These are phyloP conservation scores for Callospermophilus lateralis DNA, from an alignment of 2,113 vertebrate genomes.

Conservation along the genomic window DNA sequence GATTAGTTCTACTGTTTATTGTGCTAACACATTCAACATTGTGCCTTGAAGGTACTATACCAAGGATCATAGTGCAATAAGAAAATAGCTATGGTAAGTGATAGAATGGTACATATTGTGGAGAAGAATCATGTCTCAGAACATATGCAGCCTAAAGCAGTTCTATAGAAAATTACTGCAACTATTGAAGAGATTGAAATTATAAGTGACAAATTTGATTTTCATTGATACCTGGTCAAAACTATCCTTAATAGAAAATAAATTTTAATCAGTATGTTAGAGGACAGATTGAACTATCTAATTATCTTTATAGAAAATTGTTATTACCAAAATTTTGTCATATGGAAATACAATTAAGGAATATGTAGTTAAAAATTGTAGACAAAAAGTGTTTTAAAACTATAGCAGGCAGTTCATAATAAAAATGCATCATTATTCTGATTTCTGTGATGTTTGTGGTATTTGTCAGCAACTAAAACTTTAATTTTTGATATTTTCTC, in stretches of 20 bases:
- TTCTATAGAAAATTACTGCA: neutral
- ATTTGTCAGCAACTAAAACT: neutral
- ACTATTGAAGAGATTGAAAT: neutral
- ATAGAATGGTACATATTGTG: neutral
- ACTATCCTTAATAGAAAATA: neutral
- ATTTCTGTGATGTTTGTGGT: neutral
- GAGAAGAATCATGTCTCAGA: neutral
- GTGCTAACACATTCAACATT: neutral
- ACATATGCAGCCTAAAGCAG: neutral
- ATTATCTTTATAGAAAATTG: neutral
- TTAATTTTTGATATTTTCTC: neutral
- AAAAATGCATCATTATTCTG: neutral
- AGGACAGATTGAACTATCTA: neutral
- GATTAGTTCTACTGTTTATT: neutral
- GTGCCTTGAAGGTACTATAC: neutral
- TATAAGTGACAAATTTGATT: neutral
- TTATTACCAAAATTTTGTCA: neutral
- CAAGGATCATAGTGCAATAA: neutral
- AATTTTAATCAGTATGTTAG: neutral
- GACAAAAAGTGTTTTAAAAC: neutral
- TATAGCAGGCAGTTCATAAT: neutral
- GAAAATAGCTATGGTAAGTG: neutral
- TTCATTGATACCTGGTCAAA: neutral
- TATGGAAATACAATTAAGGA: neutral
- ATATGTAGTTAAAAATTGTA: neutral